Evolutionary conservation across 2,888 invertebrate species (phyloP).

Genomic region (Gymnosoma rotundatum): DNA sequence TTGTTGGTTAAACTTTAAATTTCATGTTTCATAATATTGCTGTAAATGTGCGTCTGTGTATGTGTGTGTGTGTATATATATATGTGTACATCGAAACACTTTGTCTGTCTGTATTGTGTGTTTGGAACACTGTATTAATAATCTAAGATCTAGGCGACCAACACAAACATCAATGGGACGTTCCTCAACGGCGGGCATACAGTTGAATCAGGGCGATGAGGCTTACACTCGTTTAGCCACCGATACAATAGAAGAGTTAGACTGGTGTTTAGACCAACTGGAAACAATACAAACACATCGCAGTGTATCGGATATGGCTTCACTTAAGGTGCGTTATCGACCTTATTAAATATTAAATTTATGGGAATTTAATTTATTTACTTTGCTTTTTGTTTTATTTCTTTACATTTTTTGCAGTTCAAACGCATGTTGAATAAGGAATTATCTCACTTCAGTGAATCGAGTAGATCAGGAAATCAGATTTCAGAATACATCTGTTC

Average conservation of each 20-base stretch:
- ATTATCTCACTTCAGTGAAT: slow-evolving; percentile 99
- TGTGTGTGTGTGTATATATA: slow-evolving; percentile 49
- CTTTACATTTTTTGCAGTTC: slow-evolving; percentile 86
- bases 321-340: slow-evolving; percentile 91
- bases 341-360: slow-evolving; percentile 60
- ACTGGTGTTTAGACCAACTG: slow-evolving; percentile 99
- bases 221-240: slow-evolving; percentile 95
- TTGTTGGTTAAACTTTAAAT: slow-evolving; percentile 36
- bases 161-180: slow-evolving; percentile 81
- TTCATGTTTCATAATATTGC: slow-evolving; percentile 37
- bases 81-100: slow-evolving; percentile 48
- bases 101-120: slow-evolving; percentile 58
- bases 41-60: slow-evolving; percentile 57
- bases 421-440: slow-evolving; percentile 99
- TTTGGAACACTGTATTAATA: slow-evolving; percentile 78
- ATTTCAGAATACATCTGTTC: slow-evolving; percentile 99
- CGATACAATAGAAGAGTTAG: slow-evolving; percentile 99
- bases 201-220: slow-evolving; percentile 86
- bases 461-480: slow-evolving; percentile 99
- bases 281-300: slow-evolving; percentile 99
- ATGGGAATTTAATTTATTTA: not conserved
- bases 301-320: slow-evolving; percentile 99
- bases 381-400: slow-evolving; percentile 4
- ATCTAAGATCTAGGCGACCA: slow-evolving; percentile 82
- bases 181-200: slow-evolving; percentile 81